Conservation (phyloP, 2,797 vertebrate genomes). For the Molossus molossus region DNA sequence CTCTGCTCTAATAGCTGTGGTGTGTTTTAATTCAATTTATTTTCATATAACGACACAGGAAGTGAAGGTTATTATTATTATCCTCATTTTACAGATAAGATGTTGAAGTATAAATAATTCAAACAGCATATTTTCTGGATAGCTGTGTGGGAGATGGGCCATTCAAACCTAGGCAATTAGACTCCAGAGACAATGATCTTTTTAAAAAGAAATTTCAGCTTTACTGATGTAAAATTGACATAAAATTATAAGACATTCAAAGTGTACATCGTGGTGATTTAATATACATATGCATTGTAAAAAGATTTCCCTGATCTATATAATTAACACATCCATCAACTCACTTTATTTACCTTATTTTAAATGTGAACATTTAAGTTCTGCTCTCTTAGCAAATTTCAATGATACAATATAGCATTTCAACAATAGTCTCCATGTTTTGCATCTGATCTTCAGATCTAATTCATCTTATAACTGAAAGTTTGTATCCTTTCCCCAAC, state of each 20-base stretch:
- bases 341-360: background rate
- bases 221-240: background rate
- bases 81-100: background rate
- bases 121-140: background rate
- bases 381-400: background rate
- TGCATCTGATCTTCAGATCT: background rate
- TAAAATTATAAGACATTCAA: background rate
- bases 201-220: background rate
- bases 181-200: background rate
- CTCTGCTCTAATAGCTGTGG: background rate
- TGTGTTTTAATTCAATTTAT: background rate
- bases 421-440: background rate
- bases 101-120: background rate
- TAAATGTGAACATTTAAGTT: background rate
- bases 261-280: background rate
- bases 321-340: background rate
- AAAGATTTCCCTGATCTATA: background rate
- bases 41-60: background rate
- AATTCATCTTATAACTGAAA: background rate
- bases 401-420: background rate
- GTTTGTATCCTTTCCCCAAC: background rate
- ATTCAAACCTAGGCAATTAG: background rate
- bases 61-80: background rate
- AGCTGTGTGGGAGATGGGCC: background rate
- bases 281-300: background rate